A percentile compares a stretch with the other conserved stretches of the same genome.
Conservation (phyloP, 1,140 invertebrate genomes). For the Formica selysi region DNA sequence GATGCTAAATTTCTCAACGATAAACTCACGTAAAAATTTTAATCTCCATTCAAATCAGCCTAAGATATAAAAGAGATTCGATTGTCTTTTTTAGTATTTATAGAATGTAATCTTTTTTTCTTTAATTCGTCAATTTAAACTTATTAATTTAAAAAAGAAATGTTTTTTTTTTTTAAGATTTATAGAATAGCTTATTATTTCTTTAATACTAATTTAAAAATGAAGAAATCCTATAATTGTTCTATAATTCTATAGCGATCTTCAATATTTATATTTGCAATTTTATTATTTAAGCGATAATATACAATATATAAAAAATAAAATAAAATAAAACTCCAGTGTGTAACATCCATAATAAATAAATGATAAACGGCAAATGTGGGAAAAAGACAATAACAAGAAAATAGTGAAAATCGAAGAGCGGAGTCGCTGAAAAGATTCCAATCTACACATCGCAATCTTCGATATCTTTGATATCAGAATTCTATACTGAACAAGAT, state of each 20-base stretch:
- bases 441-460: slow-evolving; percentile 12
- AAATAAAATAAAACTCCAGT: background rate
- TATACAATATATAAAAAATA: background rate
- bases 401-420: background rate
- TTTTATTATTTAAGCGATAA: background rate
- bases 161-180: background rate
- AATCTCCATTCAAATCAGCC: background rate
- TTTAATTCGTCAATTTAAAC: background rate
- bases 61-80: background rate
- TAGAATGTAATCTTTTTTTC: background rate
- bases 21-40: background rate
- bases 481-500: slow-evolving; percentile 22
- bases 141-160: background rate
- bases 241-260: no score
- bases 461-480: slow-evolving; percentile 14
- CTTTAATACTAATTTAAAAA: background rate
- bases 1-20: background rate
- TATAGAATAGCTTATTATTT: background rate
- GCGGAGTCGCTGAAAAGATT: background rate
- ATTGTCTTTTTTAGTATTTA: background rate
- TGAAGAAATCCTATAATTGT: background rate
- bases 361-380: background rate
- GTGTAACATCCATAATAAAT: background rate
- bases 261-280: background rate
- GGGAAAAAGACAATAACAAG: background rate